A percentile compares a stretch with the other conserved stretches of the same genome.
Evolutionary conservation across 2,113 vertebrate genomes (phyloP).

Genomic region (Arizona elegans): DNA sequence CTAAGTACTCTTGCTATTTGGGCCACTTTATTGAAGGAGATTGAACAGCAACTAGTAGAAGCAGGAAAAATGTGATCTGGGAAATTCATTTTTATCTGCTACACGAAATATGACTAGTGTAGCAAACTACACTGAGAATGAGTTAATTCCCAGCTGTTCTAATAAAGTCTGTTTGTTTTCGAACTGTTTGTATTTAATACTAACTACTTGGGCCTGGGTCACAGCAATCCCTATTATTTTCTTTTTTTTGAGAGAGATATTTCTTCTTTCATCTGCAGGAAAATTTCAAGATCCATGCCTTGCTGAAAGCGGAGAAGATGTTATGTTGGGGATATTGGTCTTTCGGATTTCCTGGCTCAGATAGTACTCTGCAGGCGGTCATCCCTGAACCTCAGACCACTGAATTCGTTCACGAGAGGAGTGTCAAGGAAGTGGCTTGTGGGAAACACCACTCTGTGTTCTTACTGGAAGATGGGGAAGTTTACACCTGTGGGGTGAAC

Average conservation of each 20-base stretch:
- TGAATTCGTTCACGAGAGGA: conserved; percentile 76
- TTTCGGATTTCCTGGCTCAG: conserved; percentile 85
- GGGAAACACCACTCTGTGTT: conserved; percentile 89
- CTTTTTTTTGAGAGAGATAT: neutral
- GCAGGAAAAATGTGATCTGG: neutral
- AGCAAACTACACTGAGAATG: too few relatives aligned
- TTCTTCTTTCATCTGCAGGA: conserved; percentile 41
- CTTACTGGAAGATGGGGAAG: conserved; percentile 86
- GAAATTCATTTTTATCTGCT: neutral
- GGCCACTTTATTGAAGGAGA: neutral
- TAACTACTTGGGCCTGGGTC: too few relatives aligned
- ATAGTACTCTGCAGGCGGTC: conserved; percentile 71
- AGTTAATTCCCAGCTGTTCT: too few relatives aligned
- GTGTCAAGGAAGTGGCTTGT: conserved; percentile 85
- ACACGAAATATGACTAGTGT: neutral
- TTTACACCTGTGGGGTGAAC: conserved; percentile 92
- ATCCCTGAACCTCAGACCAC: conserved; percentile 81
- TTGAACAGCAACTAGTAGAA: neutral
- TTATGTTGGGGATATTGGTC: conserved; percentile 93
- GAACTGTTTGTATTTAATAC: too few relatives aligned
- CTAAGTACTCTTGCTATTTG: neutral
- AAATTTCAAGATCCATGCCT: conserved; percentile 67
- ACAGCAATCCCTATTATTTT: neutral
- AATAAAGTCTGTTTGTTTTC: too few relatives aligned
- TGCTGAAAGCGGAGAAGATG: conserved; percentile 78